Percentiles rank a stretch among this genome's conserved stretches.
These are phyloP conservation scores for Galeopsomyia nigrocyanea DNA, from an alignment of 2,888 invertebrate species.

Conservation along the genomic window DNA sequence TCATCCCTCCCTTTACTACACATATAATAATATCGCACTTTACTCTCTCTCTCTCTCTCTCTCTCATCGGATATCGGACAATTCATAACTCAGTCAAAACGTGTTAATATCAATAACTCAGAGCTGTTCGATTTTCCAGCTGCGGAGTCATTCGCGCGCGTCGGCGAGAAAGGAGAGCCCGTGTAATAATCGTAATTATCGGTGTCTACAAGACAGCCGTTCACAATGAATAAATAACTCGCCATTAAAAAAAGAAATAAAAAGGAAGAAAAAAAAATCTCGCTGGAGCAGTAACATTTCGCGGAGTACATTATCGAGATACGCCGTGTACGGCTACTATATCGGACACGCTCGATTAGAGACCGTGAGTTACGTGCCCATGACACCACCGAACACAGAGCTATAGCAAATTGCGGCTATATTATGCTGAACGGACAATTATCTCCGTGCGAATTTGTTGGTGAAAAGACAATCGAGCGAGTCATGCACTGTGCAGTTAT, in stretches of 20 bases:
- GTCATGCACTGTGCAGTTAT: too few relatives aligned
- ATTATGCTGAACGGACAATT: slow-evolving; percentile 33
- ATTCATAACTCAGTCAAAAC: background rate
- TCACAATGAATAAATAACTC: slow-evolving; percentile 31
- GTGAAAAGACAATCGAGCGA: too few relatives aligned
- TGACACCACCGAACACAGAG: slow-evolving; percentile 44
- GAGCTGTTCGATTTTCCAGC: too few relatives aligned
- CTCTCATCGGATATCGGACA: too few relatives aligned
- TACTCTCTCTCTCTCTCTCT: too few relatives aligned
- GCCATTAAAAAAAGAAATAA: background rate
- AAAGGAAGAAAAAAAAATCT: too few relatives aligned
- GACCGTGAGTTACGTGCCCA: slow-evolving; percentile 45
- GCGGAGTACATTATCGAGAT: background rate
- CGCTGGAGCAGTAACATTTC: slow-evolving; percentile 18
- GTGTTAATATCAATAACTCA: background rate
- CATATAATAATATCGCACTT: too few relatives aligned
- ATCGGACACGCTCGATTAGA: slow-evolving; percentile 56
- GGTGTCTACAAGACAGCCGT: slow-evolving; percentile 33
- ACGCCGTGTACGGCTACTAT: slow-evolving; percentile 41
- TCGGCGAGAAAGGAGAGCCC: too few relatives aligned
- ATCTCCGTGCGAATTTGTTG: slow-evolving; percentile 28
- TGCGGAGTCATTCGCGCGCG: too few relatives aligned
- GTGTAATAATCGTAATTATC: too few relatives aligned
- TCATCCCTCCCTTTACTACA: background rate
- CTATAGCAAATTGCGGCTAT: slow-evolving; percentile 38